Percentiles rank a stretch among this genome's conserved stretches.
phyloP scores from a whole-genome alignment of 2,113 vertebrate species.

The Ochotona curzoniae region DNA sequence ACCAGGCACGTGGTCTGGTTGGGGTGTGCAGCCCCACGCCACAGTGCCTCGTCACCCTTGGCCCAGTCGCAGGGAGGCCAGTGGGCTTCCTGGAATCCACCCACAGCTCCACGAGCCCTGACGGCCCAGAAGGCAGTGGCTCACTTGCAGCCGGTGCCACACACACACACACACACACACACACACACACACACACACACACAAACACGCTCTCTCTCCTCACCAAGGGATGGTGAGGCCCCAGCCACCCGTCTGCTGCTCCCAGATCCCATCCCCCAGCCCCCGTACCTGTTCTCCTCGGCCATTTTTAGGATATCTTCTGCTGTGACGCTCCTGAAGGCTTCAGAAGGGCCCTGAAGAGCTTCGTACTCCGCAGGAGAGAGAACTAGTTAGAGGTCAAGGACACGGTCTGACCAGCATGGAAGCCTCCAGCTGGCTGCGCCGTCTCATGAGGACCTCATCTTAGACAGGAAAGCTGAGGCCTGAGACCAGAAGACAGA shows the following conservation, averaged over 20 bases:
- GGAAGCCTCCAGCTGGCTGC: neutral
- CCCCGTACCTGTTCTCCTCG: conserved; percentile 87
- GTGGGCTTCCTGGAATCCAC: neutral
- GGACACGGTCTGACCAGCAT: conserved; percentile 64
- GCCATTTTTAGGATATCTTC: conserved; percentile 90
- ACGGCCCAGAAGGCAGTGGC: neutral
- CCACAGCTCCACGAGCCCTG: neutral
- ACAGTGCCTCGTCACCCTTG: neutral
- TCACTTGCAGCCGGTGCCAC: neutral
- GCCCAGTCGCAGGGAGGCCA: neutral
- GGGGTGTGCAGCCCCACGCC: too few relatives aligned
- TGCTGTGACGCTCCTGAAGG: conserved; percentile 85
- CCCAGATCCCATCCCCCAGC: too few relatives aligned
- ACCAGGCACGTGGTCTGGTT: neutral
- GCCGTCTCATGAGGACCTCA: neutral
- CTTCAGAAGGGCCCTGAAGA: conserved; percentile 85
- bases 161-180: neutral
- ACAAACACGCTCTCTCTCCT: neutral
- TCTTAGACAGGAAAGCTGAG: neutral
- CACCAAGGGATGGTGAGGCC: neutral
- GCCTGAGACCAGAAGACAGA: neutral
- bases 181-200: neutral
- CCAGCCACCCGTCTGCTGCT: neutral
- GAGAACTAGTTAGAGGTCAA: conserved; percentile 89
- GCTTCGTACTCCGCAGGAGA: conserved; percentile 89